Conservation (phyloP, 2,888 invertebrate species). For the Caenorhabditis becei region DNA sequence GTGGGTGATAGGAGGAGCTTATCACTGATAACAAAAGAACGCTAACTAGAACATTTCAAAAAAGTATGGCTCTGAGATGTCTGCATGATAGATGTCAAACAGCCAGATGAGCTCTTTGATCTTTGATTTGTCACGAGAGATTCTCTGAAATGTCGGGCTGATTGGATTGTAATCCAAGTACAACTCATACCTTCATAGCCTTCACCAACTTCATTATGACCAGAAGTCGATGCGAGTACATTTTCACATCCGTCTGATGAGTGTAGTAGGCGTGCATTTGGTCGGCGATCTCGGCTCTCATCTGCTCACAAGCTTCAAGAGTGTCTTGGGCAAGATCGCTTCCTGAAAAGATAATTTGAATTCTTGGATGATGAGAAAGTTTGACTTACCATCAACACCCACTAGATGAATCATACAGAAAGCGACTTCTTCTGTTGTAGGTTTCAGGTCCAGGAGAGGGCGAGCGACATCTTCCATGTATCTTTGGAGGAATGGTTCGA, state of each 20-base stretch:
- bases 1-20: too few relatives aligned
- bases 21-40: neutral
- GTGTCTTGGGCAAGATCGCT: conserved; percentile 33
- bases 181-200: conserved; percentile 34
- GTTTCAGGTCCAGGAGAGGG: conserved; percentile 35
- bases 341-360: conserved; percentile 28
- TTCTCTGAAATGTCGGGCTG: conserved; percentile 36
- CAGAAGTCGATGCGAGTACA: conserved; percentile 51
- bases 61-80: conserved; percentile 57
- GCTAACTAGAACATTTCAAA: conserved; percentile 49
- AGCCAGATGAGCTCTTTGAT: conserved; percentile 59
- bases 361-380: too few relatives aligned
- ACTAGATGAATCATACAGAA: conserved; percentile 54
- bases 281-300: conserved; percentile 48
- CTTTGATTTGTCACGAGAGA: conserved; percentile 45
- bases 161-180: neutral
- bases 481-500: conserved; percentile 33
- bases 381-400: conserved; percentile 37
- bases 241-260: conserved; percentile 45
- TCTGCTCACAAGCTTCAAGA: conserved; percentile 30
- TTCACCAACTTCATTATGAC: conserved; percentile 52
- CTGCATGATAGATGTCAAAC: conserved; percentile 52
- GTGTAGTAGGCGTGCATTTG: conserved; percentile 55
- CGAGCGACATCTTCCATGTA: conserved; percentile 49
- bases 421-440: conserved; percentile 41